Conservation (phyloP, 1,140 invertebrate genomes). For the Drosophila subpulchrella region DNA sequence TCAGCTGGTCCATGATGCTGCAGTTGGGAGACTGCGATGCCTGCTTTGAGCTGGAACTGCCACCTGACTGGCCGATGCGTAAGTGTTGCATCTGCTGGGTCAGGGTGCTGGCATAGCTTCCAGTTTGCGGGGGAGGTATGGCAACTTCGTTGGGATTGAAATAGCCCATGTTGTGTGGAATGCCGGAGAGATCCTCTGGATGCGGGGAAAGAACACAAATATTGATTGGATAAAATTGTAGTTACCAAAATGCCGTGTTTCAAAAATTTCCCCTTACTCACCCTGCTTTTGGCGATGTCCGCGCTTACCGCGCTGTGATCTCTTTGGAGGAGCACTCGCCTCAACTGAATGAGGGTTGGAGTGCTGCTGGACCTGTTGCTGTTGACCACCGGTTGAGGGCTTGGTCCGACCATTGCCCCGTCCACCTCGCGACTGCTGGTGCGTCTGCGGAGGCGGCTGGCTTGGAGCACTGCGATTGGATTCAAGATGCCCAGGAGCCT, state of each 20-base stretch:
- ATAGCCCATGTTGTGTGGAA: constrained; percentile 81
- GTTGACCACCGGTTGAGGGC: constrained; percentile 10
- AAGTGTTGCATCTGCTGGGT: constrained; percentile 71
- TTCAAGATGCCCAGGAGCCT: constrained; percentile 9
- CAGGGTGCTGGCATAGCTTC: constrained; percentile 67
- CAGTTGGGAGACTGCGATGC: constrained; percentile 61
- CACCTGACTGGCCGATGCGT: constrained; percentile 47
- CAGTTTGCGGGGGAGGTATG: constrained; percentile 69
- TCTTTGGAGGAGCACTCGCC: constrained; percentile 39
- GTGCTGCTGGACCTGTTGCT: constrained; percentile 38
- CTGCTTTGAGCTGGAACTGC: constrained; percentile 36
- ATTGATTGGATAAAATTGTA: no score
- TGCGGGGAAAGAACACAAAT: neutral
- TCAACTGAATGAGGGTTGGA: constrained; percentile 37
- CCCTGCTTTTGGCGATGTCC: constrained; percentile 71
- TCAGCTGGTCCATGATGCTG: constrained; percentile 87
- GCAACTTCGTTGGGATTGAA: constrained; percentile 81
- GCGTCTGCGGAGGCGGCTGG: constrained; percentile 11
- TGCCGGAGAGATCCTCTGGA: constrained; percentile 72
- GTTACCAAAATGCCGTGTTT: no score
- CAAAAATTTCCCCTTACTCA: constrained; percentile 4
- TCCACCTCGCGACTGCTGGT: constrained; percentile 34
- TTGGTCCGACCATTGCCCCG: constrained; percentile 49
- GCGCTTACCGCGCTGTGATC: constrained; percentile 69
- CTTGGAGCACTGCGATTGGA: constrained; percentile 3